Evolutionary conservation across 2,797 vertebrate species (phyloP).

Genomic region (Microctenopoma steveboyesi): DNA sequence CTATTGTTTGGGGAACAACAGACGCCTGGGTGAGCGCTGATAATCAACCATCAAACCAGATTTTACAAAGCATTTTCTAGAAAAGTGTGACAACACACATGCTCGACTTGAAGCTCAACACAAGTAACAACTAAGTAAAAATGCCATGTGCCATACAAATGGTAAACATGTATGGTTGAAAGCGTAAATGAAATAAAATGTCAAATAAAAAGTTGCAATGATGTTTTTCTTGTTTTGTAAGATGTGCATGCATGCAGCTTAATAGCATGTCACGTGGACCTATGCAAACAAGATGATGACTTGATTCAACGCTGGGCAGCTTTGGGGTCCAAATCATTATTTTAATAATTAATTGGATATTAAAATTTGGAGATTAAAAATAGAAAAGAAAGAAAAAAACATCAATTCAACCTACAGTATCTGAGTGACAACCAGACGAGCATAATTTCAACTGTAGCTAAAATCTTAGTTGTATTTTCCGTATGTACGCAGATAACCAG

Average conservation of each 20-base stretch:
- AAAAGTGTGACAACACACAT: conserved; percentile 56
- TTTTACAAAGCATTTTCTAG: conserved; percentile 68
- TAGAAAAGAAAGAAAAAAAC: too few relatives aligned
- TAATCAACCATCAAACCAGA: conserved; percentile 80
- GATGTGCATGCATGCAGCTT: neutral
- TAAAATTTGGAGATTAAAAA: too few relatives aligned
- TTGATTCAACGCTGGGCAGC: too few relatives aligned
- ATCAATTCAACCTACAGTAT: too few relatives aligned
- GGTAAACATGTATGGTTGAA: conserved; percentile 3
- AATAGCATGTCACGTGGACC: too few relatives aligned
- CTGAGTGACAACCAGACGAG: too few relatives aligned
- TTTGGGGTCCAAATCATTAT: too few relatives aligned
- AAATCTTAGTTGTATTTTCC: neutral
- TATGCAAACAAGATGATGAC: too few relatives aligned
- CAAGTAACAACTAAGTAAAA: conserved; percentile 17
- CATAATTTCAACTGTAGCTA: neutral
- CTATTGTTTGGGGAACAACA: conserved; percentile 78
- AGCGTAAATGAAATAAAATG: conserved; percentile 6
- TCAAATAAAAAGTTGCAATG: neutral
- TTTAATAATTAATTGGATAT: too few relatives aligned
- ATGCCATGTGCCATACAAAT: conserved; percentile 10
- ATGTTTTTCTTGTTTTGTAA: neutral
- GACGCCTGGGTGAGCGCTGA: conserved; percentile 76
- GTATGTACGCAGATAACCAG: neutral
- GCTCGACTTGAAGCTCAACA: conserved; percentile 36